Conservation (phyloP, 2,888 invertebrate genomes). For the Vesta saturnalis region DNA sequence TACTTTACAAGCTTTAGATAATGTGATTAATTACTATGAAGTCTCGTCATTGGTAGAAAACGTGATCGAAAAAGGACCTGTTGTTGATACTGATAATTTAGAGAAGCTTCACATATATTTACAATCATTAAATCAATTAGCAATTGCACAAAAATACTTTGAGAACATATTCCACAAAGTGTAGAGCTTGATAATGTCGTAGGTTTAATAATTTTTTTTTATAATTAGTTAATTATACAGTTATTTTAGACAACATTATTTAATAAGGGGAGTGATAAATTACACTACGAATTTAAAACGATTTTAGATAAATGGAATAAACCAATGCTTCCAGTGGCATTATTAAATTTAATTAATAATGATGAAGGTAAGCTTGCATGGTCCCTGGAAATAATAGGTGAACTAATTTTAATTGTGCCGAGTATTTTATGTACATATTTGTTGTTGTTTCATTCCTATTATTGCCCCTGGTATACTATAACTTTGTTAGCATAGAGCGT, state of each 20-base stretch:
- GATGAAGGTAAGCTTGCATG: conserved; percentile 85
- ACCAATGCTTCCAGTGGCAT: conserved; percentile 85
- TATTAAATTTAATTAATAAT: conserved; percentile 86
- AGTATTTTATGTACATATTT: too few species aligned
- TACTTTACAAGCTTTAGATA: conserved; percentile 87
- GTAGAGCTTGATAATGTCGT: conserved; percentile 94
- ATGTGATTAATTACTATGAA: conserved; percentile 95
- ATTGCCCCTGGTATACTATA: too few species aligned
- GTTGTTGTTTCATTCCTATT: too few species aligned
- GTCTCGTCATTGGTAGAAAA: conserved; percentile 92
- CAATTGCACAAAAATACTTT: conserved; percentile 91
- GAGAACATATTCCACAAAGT: conserved; percentile 92
- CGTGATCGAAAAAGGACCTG: conserved; percentile 85
- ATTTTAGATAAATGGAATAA: conserved; percentile 86
- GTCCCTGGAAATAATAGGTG: background rate
- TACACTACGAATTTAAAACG: conserved; percentile 90
- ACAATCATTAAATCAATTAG: conserved; percentile 83
- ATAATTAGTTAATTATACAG: background rate
- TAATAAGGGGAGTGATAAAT: conserved; percentile 83
- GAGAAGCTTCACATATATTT: conserved; percentile 66
- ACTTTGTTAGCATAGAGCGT: too few species aligned
- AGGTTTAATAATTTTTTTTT: conserved; percentile 58
- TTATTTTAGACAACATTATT: conserved; percentile 74
- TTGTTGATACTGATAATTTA: conserved; percentile 68
- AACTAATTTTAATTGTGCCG: too few species aligned